Base-by-base conservation (phyloP, 2,113 vertebrate genomes). In the Nettapus auritus region DNA sequence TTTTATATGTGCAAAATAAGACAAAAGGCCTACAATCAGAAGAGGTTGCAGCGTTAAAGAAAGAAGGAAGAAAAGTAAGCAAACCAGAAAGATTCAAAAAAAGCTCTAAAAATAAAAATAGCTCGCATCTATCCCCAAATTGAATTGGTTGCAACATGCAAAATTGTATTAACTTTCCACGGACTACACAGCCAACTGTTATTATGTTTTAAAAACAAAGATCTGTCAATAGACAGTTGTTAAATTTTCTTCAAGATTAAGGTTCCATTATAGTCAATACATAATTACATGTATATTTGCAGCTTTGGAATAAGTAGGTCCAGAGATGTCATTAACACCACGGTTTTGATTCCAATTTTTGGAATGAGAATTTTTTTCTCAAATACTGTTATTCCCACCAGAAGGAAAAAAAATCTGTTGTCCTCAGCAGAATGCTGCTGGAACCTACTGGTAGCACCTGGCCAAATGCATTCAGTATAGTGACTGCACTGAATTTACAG, bases 381-480 rank as follows among this genome's bases (percentile, higher is more conserved):
- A 68, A 69, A 55, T 48, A 36, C 6, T 31, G 3, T 25, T 79
- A 50, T 6, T 85, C 3, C 38, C 79, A 25, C 7, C 8, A 44
- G 46, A 57, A 2, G 19, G 21, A 21, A 21, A 44, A 42, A 66
- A 56, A 80, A 91, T 40, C 19, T 88, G 42, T n/a, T 63, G 15
- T 57, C 6, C 36, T 55, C 42, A 75, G 50, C 0, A 67, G 20
- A 11, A 19, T 62, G 8, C 42, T 70, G 25, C 38, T 12, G 19
- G 25, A 89, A 81, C 14, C 44, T 64, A 22, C 36, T 46, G 13
- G 28, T 10, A 71, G 52, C 7, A 50, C 19, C 5, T 9, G 9
- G 26, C 31, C 79, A 87, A 34, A 86, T 5, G 56, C 9, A 15
- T 23, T 12, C 11, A 0, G 0, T 7, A 31, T 0, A 42, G 13